phyloP scores from a whole-genome alignment of 2,113 vertebrate genomes.

The Lathamus discolor region DNA sequence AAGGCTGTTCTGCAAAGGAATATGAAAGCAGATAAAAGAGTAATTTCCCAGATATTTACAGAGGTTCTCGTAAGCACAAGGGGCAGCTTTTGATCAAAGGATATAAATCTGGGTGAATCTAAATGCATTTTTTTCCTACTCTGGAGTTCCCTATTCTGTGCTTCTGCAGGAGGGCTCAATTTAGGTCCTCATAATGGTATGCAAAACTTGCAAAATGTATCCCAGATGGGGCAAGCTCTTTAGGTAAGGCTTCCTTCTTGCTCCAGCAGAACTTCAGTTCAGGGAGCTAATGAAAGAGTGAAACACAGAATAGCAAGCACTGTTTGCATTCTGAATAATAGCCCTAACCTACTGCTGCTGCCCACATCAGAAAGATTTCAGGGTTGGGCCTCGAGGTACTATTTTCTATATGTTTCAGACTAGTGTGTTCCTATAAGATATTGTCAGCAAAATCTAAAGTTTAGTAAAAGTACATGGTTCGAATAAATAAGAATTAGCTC shows the following conservation, averaged over 20 bases:
- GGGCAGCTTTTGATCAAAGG: conserved; percentile 64
- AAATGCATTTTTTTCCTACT: background rate
- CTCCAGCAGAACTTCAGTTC: background rate
- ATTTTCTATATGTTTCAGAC: background rate
- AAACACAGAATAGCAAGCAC: background rate
- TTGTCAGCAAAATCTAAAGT: background rate
- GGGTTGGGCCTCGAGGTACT: background rate
- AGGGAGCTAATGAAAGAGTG: background rate
- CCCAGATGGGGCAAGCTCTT: background rate
- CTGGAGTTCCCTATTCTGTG: background rate
- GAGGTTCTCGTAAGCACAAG: conserved; percentile 58
- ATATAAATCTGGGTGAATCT: conserved; percentile 60
- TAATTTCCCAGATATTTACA: conserved; percentile 60
- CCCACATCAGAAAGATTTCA: background rate
- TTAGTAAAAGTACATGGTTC: background rate
- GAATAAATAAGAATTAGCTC: background rate
- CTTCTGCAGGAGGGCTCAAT: background rate
- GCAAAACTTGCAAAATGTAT: conserved; percentile 14
- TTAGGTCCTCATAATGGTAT: conserved; percentile 21
- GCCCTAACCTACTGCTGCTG: background rate
- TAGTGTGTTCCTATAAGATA: background rate
- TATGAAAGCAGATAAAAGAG: conserved; percentile 33
- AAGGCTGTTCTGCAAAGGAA: conserved; percentile 18
- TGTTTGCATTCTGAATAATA: background rate
- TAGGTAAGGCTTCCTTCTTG: background rate